Conservation (phyloP, 2,888 invertebrate species). For the Griposia aprilina region DNA sequence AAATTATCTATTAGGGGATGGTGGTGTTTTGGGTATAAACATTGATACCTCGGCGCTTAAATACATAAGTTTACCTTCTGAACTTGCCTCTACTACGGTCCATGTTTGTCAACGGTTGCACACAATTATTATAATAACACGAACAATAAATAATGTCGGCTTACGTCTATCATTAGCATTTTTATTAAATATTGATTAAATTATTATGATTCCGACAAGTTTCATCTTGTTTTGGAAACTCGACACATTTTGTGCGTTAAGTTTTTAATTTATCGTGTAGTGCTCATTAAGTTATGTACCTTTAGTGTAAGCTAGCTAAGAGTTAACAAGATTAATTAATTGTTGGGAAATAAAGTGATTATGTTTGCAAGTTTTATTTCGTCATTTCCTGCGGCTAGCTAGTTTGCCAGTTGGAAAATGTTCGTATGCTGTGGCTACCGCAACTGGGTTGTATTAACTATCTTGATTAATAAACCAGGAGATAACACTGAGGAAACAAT, state of each 20-base stretch:
- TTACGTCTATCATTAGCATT: constrained; percentile 61
- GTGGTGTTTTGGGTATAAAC: neutral
- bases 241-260: constrained; percentile 35
- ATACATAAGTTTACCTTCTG: constrained; percentile 36
- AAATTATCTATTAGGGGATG: too few relatives aligned
- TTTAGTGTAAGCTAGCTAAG: constrained; percentile 9
- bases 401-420: constrained; percentile 33
- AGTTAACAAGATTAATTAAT: constrained; percentile 46
- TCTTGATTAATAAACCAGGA: constrained; percentile 29
- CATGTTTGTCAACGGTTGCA: constrained; percentile 65
- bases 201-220: constrained; percentile 52
- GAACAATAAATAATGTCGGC: constrained; percentile 59
- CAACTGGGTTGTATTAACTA: constrained; percentile 23
- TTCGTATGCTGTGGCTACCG: constrained; percentile 16
- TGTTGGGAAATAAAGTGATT: constrained; percentile 55
- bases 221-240: constrained; percentile 53
- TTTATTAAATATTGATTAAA: constrained; percentile 68
- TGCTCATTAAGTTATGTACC: constrained; percentile 37
- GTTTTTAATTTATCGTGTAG: constrained; percentile 58
- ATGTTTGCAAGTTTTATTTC: constrained; percentile 53
- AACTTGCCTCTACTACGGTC: neutral
- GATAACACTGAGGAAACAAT: constrained; percentile 13
- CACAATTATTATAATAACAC: constrained; percentile 58
- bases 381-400: constrained; percentile 50
- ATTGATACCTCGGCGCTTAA: neutral